These are phyloP conservation scores for Calliphora vicina DNA, from an alignment of 1,140 invertebrate species.

Conservation along the genomic window DNA sequence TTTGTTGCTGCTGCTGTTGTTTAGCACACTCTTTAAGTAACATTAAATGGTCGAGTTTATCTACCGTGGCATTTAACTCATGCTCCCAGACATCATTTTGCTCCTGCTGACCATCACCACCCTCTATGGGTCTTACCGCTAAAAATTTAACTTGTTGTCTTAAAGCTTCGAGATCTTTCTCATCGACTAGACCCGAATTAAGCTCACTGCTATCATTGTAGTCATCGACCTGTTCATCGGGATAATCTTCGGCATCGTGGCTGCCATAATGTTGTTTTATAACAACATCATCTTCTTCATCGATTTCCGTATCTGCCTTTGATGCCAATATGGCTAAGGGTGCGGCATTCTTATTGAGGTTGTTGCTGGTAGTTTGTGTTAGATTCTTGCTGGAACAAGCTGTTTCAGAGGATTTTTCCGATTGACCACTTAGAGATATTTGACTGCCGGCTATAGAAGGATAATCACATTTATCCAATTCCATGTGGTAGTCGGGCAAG, in stretches of 20 bases:
- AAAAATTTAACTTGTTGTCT: constrained; percentile 69
- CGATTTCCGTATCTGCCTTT: constrained; percentile 47
- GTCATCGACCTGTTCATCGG: constrained; percentile 39
- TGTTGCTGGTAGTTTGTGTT: not conserved
- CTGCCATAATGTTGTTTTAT: not conserved
- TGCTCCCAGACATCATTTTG: constrained; percentile 69
- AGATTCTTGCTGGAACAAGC: constrained; percentile 16
- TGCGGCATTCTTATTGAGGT: not conserved
- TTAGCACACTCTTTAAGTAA: constrained; percentile 65
- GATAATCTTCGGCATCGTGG: constrained; percentile 20
- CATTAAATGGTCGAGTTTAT: constrained; percentile 72
- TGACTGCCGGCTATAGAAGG: constrained; percentile 58
- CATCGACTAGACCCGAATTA: constrained; percentile 49
- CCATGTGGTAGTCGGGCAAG: constrained; percentile 53
- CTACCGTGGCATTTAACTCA: constrained; percentile 71
- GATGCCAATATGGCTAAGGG: constrained; percentile 34
- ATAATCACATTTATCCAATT: constrained; percentile 60
- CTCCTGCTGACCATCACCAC: constrained; percentile 69
- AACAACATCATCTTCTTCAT: constrained; percentile 59
- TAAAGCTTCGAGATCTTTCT: constrained; percentile 60
- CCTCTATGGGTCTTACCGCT: constrained; percentile 70
- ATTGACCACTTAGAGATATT: constrained; percentile 51
- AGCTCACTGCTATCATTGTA: constrained; percentile 53
- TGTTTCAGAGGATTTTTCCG: constrained; percentile 49
- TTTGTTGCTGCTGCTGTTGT: constrained; percentile 46